These are phyloP conservation scores for Panonychus citri DNA, from an alignment of 1,140 invertebrate species.

Conservation along the genomic window DNA sequence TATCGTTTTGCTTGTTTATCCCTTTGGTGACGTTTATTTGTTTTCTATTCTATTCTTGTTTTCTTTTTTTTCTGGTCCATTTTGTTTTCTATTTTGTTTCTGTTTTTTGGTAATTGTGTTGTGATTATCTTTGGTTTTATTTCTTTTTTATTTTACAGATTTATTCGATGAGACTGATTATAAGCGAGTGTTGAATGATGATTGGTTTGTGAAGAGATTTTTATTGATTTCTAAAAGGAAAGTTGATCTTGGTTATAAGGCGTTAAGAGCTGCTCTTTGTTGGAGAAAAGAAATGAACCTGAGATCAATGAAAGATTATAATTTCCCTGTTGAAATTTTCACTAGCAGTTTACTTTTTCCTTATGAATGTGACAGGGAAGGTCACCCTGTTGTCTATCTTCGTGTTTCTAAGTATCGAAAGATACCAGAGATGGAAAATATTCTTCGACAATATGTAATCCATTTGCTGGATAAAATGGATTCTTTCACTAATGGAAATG, in stretches of 20 bases:
- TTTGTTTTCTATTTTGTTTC: no score
- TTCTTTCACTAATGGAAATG: slow-evolving; percentile 3
- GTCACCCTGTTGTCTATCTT: slow-evolving; percentile 7
- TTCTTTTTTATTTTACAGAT: not conserved
- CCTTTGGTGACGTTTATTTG: no score
- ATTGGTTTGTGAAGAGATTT: slow-evolving; percentile 10
- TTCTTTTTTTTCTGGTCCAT: no score
- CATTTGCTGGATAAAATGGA: slow-evolving; percentile 6
- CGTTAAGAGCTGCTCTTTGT: not conserved
- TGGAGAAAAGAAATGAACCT: slow-evolving; percentile 1
- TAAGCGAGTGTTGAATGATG: not conserved
- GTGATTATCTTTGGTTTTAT: no score
- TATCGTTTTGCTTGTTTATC: no score
- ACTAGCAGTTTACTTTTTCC: slow-evolving; percentile 6
- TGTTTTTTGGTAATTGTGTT: no score
- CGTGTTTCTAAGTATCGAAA: slow-evolving; percentile 5
- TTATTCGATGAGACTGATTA: not conserved
- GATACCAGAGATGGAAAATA: slow-evolving; percentile 1
- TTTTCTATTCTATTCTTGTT: no score
- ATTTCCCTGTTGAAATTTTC: slow-evolving; percentile 10
- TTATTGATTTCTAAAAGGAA: not conserved
- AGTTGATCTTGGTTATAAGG: not conserved
- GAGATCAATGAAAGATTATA: not conserved
- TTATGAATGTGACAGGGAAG: slow-evolving; percentile 4
- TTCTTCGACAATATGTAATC: slow-evolving; percentile 2